A percentile compares a stretch with the other conserved stretches of the same genome.
phyloP scores from a whole-genome alignment of 2,113 vertebrate species.

The Gobius niger region DNA sequence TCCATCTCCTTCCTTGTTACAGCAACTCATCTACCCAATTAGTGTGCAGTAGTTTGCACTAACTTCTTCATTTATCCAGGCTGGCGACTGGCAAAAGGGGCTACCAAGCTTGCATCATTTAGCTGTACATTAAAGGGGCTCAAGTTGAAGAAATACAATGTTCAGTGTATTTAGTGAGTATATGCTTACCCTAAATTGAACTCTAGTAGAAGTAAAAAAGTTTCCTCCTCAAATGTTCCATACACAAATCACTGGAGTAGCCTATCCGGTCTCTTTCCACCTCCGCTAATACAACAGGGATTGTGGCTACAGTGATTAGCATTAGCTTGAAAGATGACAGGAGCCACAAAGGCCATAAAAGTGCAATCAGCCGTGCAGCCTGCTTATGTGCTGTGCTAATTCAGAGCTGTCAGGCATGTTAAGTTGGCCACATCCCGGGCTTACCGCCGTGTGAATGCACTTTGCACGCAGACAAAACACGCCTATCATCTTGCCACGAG shows the following conservation, averaged over 20 bases:
- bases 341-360: conserved; percentile 48
- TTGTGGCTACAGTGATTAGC: conserved; percentile 46
- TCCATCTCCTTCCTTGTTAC: no score
- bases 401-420: conserved; percentile 38
- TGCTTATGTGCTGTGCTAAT: conserved; percentile 36
- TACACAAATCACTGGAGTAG: background rate
- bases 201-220: background rate
- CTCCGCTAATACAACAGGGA: conserved; percentile 39
- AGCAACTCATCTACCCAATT: no score
- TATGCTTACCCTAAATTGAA: no score
- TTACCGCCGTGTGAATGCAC: conserved; percentile 20
- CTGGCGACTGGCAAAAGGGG: no score
- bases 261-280: background rate
- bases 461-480: conserved; percentile 42
- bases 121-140: no score
- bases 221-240: background rate
- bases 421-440: conserved; percentile 27
- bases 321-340: conserved; percentile 57
- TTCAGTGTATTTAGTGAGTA: no score
- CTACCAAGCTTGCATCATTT: no score
- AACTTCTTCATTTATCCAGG: no score
- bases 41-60: no score
- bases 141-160: no score
- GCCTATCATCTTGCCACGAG: conserved; percentile 29
- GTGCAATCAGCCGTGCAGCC: conserved; percentile 48